Evolutionary conservation across 2,888 invertebrate species (phyloP).

Genomic region (Ferdinandea cuprea): DNA sequence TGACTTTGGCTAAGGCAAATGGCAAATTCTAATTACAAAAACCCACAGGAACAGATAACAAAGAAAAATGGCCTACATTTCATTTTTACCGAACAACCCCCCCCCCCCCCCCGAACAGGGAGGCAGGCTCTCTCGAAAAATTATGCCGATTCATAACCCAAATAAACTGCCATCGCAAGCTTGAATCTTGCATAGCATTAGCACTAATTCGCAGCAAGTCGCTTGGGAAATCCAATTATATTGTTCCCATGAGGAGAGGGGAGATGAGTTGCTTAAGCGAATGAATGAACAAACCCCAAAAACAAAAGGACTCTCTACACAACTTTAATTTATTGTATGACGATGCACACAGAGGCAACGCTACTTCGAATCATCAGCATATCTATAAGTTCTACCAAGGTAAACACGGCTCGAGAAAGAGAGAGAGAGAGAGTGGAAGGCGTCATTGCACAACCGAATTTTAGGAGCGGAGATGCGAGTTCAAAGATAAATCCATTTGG

Average conservation of each 20-base stretch:
- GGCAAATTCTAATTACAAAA: slow-evolving; percentile 73
- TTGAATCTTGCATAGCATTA: slow-evolving; percentile 72
- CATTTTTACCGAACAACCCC: too few relatives aligned
- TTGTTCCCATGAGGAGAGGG: slow-evolving; percentile 66
- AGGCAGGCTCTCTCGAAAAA: slow-evolving; percentile 35
- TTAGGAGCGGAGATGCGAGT: slow-evolving; percentile 54
- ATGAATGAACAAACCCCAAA: slow-evolving; percentile 32
- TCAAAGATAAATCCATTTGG: slow-evolving; percentile 61
- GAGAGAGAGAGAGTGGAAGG: too few relatives aligned
- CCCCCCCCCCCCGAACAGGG: slow-evolving; percentile 7
- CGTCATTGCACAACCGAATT: slow-evolving; percentile 67
- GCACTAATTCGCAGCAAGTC: slow-evolving; percentile 64
- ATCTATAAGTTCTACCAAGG: slow-evolving; percentile 66
- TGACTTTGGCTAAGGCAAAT: slow-evolving; percentile 9
- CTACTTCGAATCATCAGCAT: slow-evolving; percentile 25
- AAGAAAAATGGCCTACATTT: slow-evolving; percentile 74
- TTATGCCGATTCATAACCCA: slow-evolving; percentile 74
- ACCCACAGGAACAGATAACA: slow-evolving; percentile 72
- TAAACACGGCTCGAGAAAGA: slow-evolving; percentile 26
- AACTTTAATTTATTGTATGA: slow-evolving; percentile 63
- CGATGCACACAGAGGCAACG: slow-evolving; percentile 31
- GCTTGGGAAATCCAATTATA: slow-evolving; percentile 69
- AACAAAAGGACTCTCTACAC: slow-evolving; percentile 63
- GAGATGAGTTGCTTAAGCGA: slow-evolving; percentile 37
- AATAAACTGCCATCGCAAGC: slow-evolving; percentile 71